phyloP scores from a whole-genome alignment of 1,140 invertebrate species.

The Carposina sasakii region DNA sequence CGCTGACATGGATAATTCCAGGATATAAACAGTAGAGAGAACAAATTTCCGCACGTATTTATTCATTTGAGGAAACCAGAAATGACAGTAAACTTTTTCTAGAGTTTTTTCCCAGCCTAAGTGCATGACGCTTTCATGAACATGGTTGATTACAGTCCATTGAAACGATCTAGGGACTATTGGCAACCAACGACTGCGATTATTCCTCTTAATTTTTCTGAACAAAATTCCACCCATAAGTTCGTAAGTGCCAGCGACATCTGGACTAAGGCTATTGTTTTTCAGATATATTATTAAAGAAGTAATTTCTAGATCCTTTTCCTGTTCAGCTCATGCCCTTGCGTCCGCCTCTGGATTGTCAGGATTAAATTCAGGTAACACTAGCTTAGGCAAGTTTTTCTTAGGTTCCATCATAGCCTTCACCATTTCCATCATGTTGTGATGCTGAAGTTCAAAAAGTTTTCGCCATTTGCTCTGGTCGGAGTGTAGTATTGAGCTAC shows the following conservation, averaged over 20 bases:
- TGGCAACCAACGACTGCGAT: conserved; percentile 20
- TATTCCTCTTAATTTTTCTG: neutral
- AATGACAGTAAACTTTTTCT: conserved; percentile 4
- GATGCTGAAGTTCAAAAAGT: too few relatives aligned
- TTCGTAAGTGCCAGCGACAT: neutral
- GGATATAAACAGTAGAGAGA: too few relatives aligned
- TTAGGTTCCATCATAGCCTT: too few relatives aligned
- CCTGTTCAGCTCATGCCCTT: conserved; percentile 2
- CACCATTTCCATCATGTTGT: too few relatives aligned
- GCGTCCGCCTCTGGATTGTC: too few relatives aligned
- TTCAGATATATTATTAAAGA: neutral
- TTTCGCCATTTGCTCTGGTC: too few relatives aligned
- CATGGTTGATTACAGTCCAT: conserved; percentile 35
- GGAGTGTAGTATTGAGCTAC: too few relatives aligned
- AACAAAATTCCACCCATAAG: neutral
- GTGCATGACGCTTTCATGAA: too few relatives aligned
- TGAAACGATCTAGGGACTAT: conserved; percentile 28
- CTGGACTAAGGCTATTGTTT: neutral
- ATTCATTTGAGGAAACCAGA: neutral
- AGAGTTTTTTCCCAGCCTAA: conserved; percentile 8
- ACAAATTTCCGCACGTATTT: conserved; percentile 5
- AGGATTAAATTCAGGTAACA: too few relatives aligned
- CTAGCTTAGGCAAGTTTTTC: too few relatives aligned
- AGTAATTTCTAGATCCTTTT: conserved; percentile 3
- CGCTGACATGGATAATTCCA: too few relatives aligned